A percentile compares a stretch with the other conserved stretches of the same genome.
Evolutionary conservation across 2,888 invertebrate genomes (phyloP).

Genomic region (Siphonodentalium dalli): DNA sequence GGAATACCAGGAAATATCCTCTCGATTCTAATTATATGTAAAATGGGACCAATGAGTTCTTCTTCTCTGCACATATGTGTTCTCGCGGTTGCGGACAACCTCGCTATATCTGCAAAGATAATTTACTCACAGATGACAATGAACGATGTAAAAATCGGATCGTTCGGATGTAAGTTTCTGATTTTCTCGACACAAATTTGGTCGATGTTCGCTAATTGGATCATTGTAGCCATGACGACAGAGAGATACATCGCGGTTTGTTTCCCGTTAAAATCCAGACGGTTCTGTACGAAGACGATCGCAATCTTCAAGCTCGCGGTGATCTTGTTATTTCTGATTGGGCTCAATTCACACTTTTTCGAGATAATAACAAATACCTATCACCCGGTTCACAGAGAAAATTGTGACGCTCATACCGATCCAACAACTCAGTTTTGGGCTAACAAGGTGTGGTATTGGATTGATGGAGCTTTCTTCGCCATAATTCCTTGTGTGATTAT

Average conservation of each 20-base stretch:
- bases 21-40: conserved; percentile 40
- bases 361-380: too few species aligned
- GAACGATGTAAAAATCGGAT: conserved; percentile 34
- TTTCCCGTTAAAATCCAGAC: conserved; percentile 47
- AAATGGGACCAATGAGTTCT: conserved; percentile 43
- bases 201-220: conserved; percentile 51
- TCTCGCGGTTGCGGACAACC: conserved; percentile 47
- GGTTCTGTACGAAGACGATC: conserved; percentile 36
- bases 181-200: conserved; percentile 41
- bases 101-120: conserved; percentile 40
- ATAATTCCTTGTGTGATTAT: conserved; percentile 42
- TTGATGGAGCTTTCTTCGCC: conserved; percentile 44
- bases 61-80: conserved; percentile 43
- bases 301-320: conserved; percentile 26
- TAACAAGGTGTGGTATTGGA: too few species aligned
- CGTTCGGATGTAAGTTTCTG: conserved; percentile 40
- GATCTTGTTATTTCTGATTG: conserved; percentile 33
- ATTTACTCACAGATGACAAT: conserved; percentile 38
- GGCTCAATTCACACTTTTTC: too few species aligned
- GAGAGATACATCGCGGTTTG: conserved; percentile 56
- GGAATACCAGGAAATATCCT: conserved; percentile 48
- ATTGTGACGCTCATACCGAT: too few species aligned
- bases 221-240: conserved; percentile 51
- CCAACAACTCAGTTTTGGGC: too few species aligned
- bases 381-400: too few species aligned